Evolutionary conservation across 2,797 vertebrate genomes (phyloP).

Genomic region (Oryzias dopingdopingensis): DNA sequence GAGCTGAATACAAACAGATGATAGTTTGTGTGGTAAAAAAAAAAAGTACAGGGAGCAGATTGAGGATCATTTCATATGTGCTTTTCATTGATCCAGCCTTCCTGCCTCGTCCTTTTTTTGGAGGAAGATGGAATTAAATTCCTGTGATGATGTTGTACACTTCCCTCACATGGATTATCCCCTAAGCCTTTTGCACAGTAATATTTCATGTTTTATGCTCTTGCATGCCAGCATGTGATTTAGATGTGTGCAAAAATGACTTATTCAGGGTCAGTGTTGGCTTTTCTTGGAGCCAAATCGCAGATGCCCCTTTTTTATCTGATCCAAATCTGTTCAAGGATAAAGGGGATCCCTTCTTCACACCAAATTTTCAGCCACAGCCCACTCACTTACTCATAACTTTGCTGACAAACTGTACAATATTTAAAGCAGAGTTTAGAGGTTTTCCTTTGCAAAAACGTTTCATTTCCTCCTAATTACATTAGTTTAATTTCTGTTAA

Average conservation of each 20-base stretch:
- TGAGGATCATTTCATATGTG: slow-evolving; percentile 30
- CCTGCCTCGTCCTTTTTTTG: slow-evolving; percentile 61
- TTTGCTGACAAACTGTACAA: too few relatives aligned
- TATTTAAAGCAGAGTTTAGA: too few relatives aligned
- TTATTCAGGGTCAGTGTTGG: too few relatives aligned
- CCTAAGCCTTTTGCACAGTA: slow-evolving; percentile 74
- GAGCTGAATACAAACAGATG: background rate
- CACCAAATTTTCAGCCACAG: too few relatives aligned
- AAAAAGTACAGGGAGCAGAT: slow-evolving; percentile 37
- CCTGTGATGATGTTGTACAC: slow-evolving; percentile 70
- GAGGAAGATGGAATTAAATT: slow-evolving; percentile 72
- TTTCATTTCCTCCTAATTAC: too few relatives aligned
- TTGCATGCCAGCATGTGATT: slow-evolving; percentile 9
- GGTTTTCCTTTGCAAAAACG: too few relatives aligned
- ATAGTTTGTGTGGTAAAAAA: background rate
- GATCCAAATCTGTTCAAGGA: too few relatives aligned
- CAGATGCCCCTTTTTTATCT: too few relatives aligned
- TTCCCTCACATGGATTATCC: slow-evolving; percentile 75
- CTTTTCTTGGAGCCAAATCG: too few relatives aligned
- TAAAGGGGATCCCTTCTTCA: too few relatives aligned
- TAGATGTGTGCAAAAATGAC: background rate
- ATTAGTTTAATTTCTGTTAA: too few relatives aligned
- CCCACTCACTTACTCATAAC: too few relatives aligned
- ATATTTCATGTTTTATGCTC: slow-evolving; percentile 68
- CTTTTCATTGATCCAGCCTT: slow-evolving; percentile 50